Base-by-base conservation (phyloP, 2,888 invertebrate species). In the Microdon myrmicae region DNA sequence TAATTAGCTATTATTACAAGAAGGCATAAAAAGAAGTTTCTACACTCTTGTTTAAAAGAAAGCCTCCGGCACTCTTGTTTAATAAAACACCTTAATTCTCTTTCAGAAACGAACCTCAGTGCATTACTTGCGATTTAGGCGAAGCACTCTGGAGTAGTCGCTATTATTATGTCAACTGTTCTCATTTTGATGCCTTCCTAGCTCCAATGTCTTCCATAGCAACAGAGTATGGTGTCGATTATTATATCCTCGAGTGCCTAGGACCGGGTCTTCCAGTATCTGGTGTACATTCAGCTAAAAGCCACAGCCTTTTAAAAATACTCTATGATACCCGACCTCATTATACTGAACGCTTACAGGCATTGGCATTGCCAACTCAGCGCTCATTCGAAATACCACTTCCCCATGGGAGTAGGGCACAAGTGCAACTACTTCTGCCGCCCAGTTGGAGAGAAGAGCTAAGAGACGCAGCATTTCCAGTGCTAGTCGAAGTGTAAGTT, bases 231-330 rank as follows among this genome's bases (percentile, higher is more conserved):
- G 78, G 78, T 70, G 74, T 79, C 68, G 75, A 79, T 34, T 78
- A 73, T 69, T 94, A 92, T 78, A 92, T 93, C 70, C 84, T 95
- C 70, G 88, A 91, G 75, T 96, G 96, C 80, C 88, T 90, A 72
- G 96, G 96, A n/a, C 95, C 94, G 29, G 92, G 92, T 59, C 86
- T 94, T 68, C 95, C 96, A 59, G 84, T 92, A 71, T 90, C 90
- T 32, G 91, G 80, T 55, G 85, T 91, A 69, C 92, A 92, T 78
- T 86, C 87, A 69, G 86, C 87, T 72, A 84, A 83, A 71, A 87
- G 87, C 35, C 90, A 92, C 81, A 88, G 88, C 76, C 83, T 92
- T 79, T 83, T 89, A 68, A 85, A 88, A 79, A 85, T 90, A 72
- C 82, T 92, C 69, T 92, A 89, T 81, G 94, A 88, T 79, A 87